Percentiles rank a stretch among this genome's conserved stretches.
Evolutionary conservation across 2,888 invertebrate genomes (phyloP).

Genomic region (Apantesis nais): DNA sequence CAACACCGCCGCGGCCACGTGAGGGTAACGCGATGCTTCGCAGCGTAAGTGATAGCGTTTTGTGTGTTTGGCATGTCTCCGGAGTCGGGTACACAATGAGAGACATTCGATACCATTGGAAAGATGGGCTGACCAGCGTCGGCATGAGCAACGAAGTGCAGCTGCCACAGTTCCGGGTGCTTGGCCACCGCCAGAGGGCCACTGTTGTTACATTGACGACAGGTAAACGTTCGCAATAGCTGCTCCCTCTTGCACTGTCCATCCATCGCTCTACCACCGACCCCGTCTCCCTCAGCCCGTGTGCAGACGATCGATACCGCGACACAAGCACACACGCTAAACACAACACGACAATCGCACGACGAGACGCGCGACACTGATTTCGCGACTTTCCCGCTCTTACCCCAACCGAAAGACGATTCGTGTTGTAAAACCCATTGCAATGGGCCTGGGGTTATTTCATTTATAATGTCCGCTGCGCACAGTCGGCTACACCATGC

Average conservation of each 20-base stretch:
- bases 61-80: slow-evolving; percentile 77
- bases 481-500: slow-evolving; percentile 97
- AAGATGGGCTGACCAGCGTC: slow-evolving; percentile 94
- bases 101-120: slow-evolving; percentile 96
- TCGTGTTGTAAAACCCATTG: slow-evolving; percentile 84
- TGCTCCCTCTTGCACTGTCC: slow-evolving; percentile 75
- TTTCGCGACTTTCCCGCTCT: slow-evolving; percentile 75
- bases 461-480: slow-evolving; percentile 83
- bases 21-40: slow-evolving; percentile 57
- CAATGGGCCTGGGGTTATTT: slow-evolving; percentile 84
- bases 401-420: slow-evolving; percentile 79
- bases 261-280: slow-evolving; percentile 77
- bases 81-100: slow-evolving; percentile 97
- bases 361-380: slow-evolving; percentile 74
- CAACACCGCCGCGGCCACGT: slow-evolving; percentile 62
- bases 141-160: slow-evolving; percentile 96
- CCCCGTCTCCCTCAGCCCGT: slow-evolving; percentile 83
- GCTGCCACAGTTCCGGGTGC: slow-evolving; percentile 97
- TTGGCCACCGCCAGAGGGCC: slow-evolving; percentile 96
- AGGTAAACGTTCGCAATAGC: slow-evolving; percentile 89
- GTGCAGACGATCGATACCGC: slow-evolving; percentile 76
- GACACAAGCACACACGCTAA: slow-evolving; percentile 82
- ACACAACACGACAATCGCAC: slow-evolving; percentile 78
- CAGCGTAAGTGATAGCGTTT: slow-evolving; percentile 72
- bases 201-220: slow-evolving; percentile 96